These are phyloP conservation scores for Epinephelus malabaricus DNA, from an alignment of 2,797 vertebrate species.

Conservation along the genomic window DNA sequence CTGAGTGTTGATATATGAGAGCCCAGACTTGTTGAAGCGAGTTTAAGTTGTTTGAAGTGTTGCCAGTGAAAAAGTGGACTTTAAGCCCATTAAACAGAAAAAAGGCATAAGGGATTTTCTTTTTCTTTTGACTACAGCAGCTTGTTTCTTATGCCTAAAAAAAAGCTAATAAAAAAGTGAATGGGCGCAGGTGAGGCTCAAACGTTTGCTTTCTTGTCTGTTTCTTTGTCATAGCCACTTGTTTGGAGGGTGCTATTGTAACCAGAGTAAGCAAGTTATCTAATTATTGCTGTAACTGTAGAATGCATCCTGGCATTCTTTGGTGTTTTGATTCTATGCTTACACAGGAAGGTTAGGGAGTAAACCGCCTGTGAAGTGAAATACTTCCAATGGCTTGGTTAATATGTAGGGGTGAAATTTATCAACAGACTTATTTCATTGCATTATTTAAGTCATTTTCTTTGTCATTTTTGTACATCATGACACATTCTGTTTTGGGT, in stretches of 20 bases:
- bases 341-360: not conserved
- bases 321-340: not conserved
- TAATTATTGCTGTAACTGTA: constrained; percentile 1
- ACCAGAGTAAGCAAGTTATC: not conserved
- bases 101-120: constrained; percentile 61
- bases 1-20: constrained; percentile 53
- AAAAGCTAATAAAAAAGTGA: constrained; percentile 51
- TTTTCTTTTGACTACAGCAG: constrained; percentile 46
- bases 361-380: not conserved
- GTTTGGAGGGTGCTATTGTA: not conserved
- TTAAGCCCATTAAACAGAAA: constrained; percentile 62
- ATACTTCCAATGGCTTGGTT: not conserved
- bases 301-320: not conserved
- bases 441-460: not conserved
- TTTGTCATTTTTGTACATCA: not conserved
- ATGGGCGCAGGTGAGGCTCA: constrained; percentile 57
- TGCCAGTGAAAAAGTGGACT: constrained; percentile 66
- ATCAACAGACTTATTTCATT: not conserved
- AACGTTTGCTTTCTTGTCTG: constrained; percentile 24
- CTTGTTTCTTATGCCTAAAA: constrained; percentile 37
- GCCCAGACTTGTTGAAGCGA: constrained; percentile 68
- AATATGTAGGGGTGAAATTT: not conserved
- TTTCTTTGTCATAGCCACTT: constrained; percentile 17
- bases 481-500: not conserved
- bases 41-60: constrained; percentile 73